These are phyloP conservation scores for Crocidura indochinensis DNA, from an alignment of 2,797 vertebrate species.

Conservation along the genomic window DNA sequence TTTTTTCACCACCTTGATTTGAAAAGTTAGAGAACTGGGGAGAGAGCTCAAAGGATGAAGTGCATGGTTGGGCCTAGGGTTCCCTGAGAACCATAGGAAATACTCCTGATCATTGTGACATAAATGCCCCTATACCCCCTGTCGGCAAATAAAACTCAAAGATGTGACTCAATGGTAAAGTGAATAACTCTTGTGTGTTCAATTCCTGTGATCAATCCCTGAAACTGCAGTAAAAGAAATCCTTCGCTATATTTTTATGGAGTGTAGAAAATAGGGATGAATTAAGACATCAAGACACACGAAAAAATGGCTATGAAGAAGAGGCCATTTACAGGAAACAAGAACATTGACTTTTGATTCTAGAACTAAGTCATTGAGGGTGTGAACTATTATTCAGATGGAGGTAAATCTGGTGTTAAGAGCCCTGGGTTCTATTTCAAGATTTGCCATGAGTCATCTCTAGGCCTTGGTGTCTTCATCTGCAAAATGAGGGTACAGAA, in stretches of 20 bases:
- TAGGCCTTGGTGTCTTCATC: neutral
- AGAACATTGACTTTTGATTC: neutral
- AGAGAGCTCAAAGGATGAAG: too few relatives aligned
- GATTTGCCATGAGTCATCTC: neutral
- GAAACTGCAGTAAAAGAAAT: neutral
- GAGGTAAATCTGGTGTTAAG: neutral
- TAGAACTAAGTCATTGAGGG: neutral
- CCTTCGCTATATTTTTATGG: neutral
- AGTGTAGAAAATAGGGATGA: neutral
- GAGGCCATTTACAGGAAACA: neutral
- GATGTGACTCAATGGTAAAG: too few relatives aligned
- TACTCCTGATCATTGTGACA: too few relatives aligned
- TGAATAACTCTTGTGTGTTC: too few relatives aligned
- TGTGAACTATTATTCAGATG: neutral
- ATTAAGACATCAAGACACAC: conserved; percentile 16
- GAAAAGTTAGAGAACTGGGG: too few relatives aligned
- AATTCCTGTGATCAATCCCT: too few relatives aligned
- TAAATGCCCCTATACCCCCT: too few relatives aligned
- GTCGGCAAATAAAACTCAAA: too few relatives aligned
- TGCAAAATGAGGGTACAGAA: neutral
- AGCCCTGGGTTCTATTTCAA: neutral
- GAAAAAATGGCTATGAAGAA: neutral
- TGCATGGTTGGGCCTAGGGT: too few relatives aligned
- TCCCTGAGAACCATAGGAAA: too few relatives aligned
- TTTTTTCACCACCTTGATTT: neutral